Percentiles rank a stretch among this genome's conserved stretches.
phyloP scores from a whole-genome alignment of 2,113 vertebrate genomes.

The Charina bottae region DNA sequence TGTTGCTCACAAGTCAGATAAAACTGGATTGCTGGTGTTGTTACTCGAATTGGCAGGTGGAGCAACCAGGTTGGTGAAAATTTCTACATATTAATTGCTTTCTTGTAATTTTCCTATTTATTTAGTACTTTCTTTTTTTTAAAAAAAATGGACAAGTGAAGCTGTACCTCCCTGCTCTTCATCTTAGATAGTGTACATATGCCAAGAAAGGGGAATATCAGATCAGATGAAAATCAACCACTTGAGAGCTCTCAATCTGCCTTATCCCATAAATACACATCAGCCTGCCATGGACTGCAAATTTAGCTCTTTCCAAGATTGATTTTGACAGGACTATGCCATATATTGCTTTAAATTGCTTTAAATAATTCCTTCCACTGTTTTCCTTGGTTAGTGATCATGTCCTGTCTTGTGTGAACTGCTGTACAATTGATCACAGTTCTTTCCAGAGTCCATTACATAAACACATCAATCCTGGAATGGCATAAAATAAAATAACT shows the following conservation, averaged over 20 bases:
- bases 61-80: neutral
- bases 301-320: constrained; percentile 44
- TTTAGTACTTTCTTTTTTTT: neutral
- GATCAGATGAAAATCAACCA: constrained; percentile 66
- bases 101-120: neutral
- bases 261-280: constrained; percentile 60
- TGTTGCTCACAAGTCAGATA: neutral
- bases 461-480: neutral
- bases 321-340: constrained; percentile 51
- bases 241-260: constrained; percentile 63
- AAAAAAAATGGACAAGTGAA: neutral
- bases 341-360: constrained; percentile 22
- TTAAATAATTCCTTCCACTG: neutral
- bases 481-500: neutral
- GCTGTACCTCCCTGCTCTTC: neutral
- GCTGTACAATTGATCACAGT: constrained; percentile 9
- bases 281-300: constrained; percentile 52
- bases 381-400: neutral
- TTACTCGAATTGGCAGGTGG: neutral
- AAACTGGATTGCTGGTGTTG: neutral
- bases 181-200: constrained; percentile 55
- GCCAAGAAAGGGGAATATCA: constrained; percentile 50
- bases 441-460: neutral
- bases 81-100: neutral
- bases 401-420: neutral